Percentiles rank a stretch among this genome's conserved stretches.
These are phyloP conservation scores for Sarcophaga peregrina DNA, from an alignment of 1,140 invertebrate species.

Conservation along the genomic window DNA sequence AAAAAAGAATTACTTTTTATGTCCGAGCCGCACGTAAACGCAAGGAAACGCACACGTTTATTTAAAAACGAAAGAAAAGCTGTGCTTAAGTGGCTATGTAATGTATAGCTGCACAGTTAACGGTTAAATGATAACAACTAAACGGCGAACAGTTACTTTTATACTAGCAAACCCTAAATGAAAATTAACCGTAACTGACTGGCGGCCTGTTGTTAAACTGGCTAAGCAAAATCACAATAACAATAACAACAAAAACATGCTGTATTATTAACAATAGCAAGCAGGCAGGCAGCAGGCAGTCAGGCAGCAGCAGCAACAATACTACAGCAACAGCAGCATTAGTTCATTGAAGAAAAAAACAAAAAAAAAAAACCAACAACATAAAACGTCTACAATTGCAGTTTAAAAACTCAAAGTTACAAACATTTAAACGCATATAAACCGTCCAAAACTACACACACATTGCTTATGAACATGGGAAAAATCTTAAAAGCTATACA, in stretches of 20 bases:
- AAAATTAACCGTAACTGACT: too few relatives aligned
- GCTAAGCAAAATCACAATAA: background rate
- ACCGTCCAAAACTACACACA: too few relatives aligned
- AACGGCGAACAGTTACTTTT: conserved; percentile 58
- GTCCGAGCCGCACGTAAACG: conserved; percentile 53
- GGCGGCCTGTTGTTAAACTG: background rate
- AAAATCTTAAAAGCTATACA: too few relatives aligned
- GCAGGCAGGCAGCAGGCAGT: background rate
- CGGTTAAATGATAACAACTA: conserved; percentile 65
- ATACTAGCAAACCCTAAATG: conserved; percentile 47
- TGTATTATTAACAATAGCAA: background rate
- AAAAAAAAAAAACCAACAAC: too few relatives aligned
- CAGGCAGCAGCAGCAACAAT: background rate
- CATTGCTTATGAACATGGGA: too few relatives aligned
- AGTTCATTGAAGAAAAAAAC: too few relatives aligned
- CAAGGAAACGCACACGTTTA: conserved; percentile 45
- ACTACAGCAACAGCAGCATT: background rate
- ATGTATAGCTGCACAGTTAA: conserved; percentile 62
- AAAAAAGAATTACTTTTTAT: conserved; percentile 17
- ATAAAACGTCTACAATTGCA: too few relatives aligned
- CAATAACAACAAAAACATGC: background rate
- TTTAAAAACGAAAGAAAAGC: conserved; percentile 29
- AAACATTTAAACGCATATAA: too few relatives aligned
- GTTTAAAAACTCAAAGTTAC: too few relatives aligned
- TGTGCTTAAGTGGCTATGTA: conserved; percentile 49